A percentile compares a stretch with the other conserved stretches of the same genome.
Evolutionary conservation across 2,113 vertebrate genomes (phyloP).

Genomic region (Platysternon megacephalum): DNA sequence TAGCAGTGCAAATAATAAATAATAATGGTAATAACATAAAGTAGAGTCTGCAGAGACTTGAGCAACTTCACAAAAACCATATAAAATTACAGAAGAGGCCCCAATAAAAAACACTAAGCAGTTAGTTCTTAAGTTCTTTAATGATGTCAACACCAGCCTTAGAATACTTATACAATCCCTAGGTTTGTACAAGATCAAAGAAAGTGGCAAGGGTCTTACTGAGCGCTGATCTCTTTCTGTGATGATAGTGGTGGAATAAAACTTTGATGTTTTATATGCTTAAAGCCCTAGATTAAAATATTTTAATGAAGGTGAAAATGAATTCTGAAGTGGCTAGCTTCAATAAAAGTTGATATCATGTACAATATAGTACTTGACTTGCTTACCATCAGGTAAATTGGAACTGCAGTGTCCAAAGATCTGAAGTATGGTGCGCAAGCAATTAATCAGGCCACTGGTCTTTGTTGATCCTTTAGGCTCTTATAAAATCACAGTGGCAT

Average conservation of each 20-base stretch:
- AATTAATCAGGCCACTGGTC: conserved; percentile 47
- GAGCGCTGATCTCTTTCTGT: conserved; percentile 51
- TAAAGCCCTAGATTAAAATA: conserved; percentile 61
- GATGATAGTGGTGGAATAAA: conserved; percentile 28
- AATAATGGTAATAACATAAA: neutral
- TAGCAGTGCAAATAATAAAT: neutral
- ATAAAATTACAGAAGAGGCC: conserved; percentile 42
- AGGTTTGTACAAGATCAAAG: conserved; percentile 69
- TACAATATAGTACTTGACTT: neutral
- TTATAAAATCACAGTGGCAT: conserved; percentile 44
- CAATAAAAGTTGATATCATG: neutral
- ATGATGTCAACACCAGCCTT: conserved; percentile 48
- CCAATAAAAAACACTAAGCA: conserved; percentile 69
- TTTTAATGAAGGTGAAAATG: conserved; percentile 59
- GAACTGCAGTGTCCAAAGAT: neutral
- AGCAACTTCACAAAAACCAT: conserved; percentile 27
- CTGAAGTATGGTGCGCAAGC: neutral
- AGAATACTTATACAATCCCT: conserved; percentile 37
- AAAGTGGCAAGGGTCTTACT: conserved; percentile 62
- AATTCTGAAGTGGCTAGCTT: conserved; percentile 6
- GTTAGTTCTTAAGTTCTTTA: conserved; percentile 64
- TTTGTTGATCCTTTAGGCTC: conserved; percentile 64
- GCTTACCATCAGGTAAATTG: neutral
- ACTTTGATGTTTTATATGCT: conserved; percentile 66
- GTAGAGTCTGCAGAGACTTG: neutral